Conservation (phyloP, 2,797 vertebrate species). For the Babyrousa celebensis region DNA sequence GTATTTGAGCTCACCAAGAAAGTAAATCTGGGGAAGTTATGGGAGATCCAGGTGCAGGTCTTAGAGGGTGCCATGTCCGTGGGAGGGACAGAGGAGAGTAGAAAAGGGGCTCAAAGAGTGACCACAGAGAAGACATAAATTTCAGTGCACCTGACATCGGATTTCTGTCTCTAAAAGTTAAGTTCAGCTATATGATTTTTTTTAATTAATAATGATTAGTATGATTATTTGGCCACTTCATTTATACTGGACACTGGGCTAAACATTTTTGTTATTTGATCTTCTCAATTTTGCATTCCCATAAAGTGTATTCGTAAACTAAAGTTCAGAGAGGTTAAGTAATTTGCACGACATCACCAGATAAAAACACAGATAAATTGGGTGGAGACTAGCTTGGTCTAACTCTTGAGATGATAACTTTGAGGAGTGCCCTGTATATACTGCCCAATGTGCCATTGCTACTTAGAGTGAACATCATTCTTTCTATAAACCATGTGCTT, state of each 20-base stretch:
- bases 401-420: background rate
- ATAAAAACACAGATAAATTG: background rate
- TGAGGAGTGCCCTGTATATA: no score
- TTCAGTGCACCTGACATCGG: background rate
- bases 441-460: background rate
- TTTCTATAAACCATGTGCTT: background rate
- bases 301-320: background rate
- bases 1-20: background rate
- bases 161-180: background rate
- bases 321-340: background rate
- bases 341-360: background rate
- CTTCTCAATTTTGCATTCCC: background rate
- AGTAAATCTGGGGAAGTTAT: background rate
- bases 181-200: background rate
- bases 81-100: background rate
- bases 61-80: fast-evolving
- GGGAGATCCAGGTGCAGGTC: fast-evolving
- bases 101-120: background rate
- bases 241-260: background rate
- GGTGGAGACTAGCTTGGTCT: background rate
- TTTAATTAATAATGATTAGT: background rate
- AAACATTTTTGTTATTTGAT: background rate
- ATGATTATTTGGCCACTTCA: background rate
- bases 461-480: fast-evolving
- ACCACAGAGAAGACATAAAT: background rate